phyloP scores from a whole-genome alignment of 2,888 invertebrate species.

The Chymomyza caudatula region DNA sequence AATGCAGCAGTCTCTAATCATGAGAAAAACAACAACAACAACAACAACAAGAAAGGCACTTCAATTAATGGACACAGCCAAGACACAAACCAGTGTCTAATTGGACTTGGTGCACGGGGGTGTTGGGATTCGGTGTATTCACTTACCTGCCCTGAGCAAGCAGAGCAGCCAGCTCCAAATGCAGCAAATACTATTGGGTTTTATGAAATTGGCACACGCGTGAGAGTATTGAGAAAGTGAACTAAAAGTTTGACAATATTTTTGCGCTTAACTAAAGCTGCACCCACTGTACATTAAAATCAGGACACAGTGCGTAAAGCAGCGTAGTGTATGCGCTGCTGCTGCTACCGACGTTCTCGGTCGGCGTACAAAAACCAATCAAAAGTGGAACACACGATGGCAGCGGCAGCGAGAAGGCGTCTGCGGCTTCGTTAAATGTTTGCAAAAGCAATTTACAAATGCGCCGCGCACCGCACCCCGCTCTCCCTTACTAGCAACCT shows the following conservation, averaged over 20 bases:
- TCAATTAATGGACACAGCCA: conserved; percentile 6
- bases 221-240: not conserved
- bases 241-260: not conserved
- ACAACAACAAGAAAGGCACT: conserved; percentile 15
- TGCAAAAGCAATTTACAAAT: conserved; percentile 64
- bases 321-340: not conserved
- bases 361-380: conserved; percentile 5
- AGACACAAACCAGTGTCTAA: conserved; percentile 24
- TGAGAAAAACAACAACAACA: too few relatives aligned
- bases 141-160: conserved; percentile 49
- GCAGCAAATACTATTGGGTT: too few relatives aligned
- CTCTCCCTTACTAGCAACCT: conserved; percentile 8
- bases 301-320: conserved; percentile 43
- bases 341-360: not conserved
- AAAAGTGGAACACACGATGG: conserved; percentile 58
- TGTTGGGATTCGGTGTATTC: not conserved
- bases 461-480: conserved; percentile 37
- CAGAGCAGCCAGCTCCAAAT: conserved; percentile 36
- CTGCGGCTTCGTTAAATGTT: conserved; percentile 37
- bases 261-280: not conserved
- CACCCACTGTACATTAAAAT: conserved; percentile 38
- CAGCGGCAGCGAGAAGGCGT: conserved; percentile 8
- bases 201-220: too few relatives aligned
- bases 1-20: not conserved
- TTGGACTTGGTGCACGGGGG: conserved; percentile 14